These are phyloP conservation scores for Mastomys natalensis DNA, from an alignment of 2,113 vertebrate genomes.

Conservation along the genomic window DNA sequence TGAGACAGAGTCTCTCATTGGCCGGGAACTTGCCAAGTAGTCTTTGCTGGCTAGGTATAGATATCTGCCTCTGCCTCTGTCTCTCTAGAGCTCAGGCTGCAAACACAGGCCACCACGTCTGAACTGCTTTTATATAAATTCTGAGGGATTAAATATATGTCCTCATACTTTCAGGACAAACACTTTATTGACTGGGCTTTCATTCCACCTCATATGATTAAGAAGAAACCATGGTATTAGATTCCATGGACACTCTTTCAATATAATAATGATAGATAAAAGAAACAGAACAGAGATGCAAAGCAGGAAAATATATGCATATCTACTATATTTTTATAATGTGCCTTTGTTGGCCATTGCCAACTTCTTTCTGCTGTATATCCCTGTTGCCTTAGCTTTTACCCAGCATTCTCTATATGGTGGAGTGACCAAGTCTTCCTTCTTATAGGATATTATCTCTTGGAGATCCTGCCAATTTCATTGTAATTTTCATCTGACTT, in stretches of 20 bases:
- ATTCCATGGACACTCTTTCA: neutral
- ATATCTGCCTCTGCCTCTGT: neutral
- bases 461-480: neutral
- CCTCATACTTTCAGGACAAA: neutral
- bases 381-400: neutral
- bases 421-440: neutral
- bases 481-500: conserved; percentile 1
- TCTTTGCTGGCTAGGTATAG: no score
- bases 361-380: neutral
- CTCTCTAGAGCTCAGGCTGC: neutral
- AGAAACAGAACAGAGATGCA: neutral
- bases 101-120: no score
- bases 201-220: neutral
- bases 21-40: neutral
- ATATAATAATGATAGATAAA: neutral
- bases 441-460: neutral
- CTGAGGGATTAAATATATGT: neutral
- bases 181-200: neutral
- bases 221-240: neutral
- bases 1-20: neutral
- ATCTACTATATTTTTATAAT: neutral
- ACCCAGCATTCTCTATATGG: neutral
- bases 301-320: neutral
- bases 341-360: neutral
- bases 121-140: no score